phyloP scores from a whole-genome alignment of 2,888 invertebrate genomes.

The Orthonevra nobilis region DNA sequence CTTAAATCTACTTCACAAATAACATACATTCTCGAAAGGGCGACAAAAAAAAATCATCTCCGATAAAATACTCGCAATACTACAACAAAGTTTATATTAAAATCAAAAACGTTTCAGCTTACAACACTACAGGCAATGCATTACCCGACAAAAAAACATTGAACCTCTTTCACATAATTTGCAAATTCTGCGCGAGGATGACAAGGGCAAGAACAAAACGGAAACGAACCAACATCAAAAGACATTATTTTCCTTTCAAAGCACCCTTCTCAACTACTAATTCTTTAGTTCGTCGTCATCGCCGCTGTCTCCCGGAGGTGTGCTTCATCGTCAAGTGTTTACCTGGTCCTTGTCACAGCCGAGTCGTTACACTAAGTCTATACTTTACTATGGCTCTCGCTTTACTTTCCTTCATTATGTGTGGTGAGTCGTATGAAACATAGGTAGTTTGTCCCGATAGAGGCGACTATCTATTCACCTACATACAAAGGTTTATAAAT shows the following conservation, averaged over 20 bases:
- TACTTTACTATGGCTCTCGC: conserved; percentile 12
- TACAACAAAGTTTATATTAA: conserved; percentile 51
- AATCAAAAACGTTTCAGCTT: conserved; percentile 46
- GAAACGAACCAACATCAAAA: conserved; percentile 64
- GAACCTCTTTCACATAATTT: conserved; percentile 61
- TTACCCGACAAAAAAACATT: conserved; percentile 52
- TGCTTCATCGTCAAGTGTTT: conserved; percentile 56
- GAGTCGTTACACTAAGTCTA: conserved; percentile 56
- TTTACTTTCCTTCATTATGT: conserved; percentile 35
- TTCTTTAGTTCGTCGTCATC: conserved; percentile 53
- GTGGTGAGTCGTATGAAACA: too few species aligned
- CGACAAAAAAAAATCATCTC: too few species aligned
- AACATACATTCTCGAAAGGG: neutral
- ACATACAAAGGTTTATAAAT: conserved; percentile 49
- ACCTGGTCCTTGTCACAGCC: conserved; percentile 61
- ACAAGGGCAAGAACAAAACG: too few species aligned
- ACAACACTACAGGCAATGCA: conserved; percentile 44
- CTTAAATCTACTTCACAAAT: neutral
- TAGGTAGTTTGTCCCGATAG: conserved; percentile 18
- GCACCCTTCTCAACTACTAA: conserved; percentile 62
- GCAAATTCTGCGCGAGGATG: conserved; percentile 30
- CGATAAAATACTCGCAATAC: conserved; percentile 22
- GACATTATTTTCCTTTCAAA: conserved; percentile 58
- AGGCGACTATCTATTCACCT: conserved; percentile 20
- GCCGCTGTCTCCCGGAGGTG: conserved; percentile 6